These are phyloP conservation scores for Phthorimaea operculella DNA, from an alignment of 1,140 invertebrate species.

Conservation along the genomic window DNA sequence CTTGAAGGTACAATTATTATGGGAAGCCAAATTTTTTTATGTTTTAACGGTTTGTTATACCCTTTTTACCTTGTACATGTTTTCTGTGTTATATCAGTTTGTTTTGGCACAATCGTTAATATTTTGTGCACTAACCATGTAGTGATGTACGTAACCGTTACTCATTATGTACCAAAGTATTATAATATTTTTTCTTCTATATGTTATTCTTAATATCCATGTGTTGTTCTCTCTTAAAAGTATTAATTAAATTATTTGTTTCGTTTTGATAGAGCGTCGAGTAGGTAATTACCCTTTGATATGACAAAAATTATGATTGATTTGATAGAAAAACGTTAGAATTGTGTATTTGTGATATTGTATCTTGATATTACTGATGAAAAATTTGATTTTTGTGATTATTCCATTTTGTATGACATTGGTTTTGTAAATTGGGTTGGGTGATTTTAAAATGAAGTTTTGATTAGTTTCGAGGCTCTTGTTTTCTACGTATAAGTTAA, in stretches of 20 bases:
- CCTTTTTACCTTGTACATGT: too few relatives aligned
- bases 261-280: conserved; percentile 24
- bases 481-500: conserved; percentile 16
- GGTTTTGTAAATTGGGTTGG: background rate
- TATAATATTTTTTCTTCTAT: conserved; percentile 23
- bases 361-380: conserved; percentile 12
- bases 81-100: background rate
- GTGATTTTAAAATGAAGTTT: background rate
- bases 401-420: conserved; percentile 21
- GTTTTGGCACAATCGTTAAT: background rate
- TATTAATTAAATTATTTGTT: conserved; percentile 28
- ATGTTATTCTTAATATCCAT: conserved; percentile 24
- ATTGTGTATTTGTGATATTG: conserved; percentile 22
- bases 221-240: conserved; percentile 22
- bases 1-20: too few relatives aligned
- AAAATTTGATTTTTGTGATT: conserved; percentile 9
- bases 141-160: conserved; percentile 19
- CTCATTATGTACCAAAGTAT: conserved; percentile 51
- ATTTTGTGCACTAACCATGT: background rate
- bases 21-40: too few relatives aligned
- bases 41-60: too few relatives aligned
- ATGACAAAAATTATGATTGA: conserved; percentile 2
- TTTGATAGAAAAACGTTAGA: background rate
- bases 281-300: conserved; percentile 38
- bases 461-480: background rate